Evolutionary conservation across 2,113 vertebrate genomes (phyloP).

Genomic region (Tichodroma muraria): DNA sequence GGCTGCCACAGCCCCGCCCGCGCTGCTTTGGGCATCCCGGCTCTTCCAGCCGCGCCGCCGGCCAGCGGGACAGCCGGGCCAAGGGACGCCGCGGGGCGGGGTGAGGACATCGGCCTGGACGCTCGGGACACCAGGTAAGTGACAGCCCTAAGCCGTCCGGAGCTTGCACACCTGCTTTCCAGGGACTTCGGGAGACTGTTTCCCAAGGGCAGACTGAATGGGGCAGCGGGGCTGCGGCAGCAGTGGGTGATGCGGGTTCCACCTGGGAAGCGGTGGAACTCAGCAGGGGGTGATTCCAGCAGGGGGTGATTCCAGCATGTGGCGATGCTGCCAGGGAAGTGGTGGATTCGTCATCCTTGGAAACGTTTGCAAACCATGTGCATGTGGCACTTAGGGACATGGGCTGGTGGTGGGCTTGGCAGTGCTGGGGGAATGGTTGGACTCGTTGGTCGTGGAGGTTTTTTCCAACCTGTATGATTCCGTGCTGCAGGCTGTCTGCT

Average conservation of each 20-base stretch:
- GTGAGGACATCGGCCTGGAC: background rate
- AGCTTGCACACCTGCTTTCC: background rate
- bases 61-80: background rate
- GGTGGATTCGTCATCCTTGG: background rate
- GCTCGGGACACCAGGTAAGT: background rate
- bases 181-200: rapidly evolving
- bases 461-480: background rate
- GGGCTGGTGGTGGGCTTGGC: background rate
- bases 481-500: background rate
- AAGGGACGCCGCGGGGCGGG: background rate
- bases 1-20: rapidly evolving
- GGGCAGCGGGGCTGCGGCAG: background rate
- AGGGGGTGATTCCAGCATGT: background rate
- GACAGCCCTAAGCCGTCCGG: background rate
- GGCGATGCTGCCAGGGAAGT: background rate
- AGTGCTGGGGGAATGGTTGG: background rate
- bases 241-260: background rate
- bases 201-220: no score
- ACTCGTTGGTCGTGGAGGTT: background rate
- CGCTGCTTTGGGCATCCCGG: background rate
- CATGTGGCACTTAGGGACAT: background rate
- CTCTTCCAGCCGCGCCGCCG: rapidly evolving
- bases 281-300: background rate
- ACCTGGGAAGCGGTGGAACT: background rate
- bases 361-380: background rate